A percentile compares a stretch with the other conserved stretches of the same genome.
Conservation (phyloP, 2,888 invertebrate genomes). For the Hypena proboscidalis region DNA sequence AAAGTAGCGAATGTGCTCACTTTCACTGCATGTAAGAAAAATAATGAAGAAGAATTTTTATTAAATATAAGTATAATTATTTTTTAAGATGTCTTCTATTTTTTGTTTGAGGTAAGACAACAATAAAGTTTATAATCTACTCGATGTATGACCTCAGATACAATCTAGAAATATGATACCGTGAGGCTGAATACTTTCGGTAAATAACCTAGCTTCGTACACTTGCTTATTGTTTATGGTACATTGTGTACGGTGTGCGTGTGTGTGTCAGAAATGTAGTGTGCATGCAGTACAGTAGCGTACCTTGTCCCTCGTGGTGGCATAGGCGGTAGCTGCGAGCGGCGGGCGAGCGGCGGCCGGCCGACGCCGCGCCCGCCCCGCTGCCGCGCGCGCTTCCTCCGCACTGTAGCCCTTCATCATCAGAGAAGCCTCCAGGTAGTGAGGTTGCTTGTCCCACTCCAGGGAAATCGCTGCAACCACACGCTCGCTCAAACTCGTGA, state of each 20-base stretch:
- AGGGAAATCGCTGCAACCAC: constrained; percentile 80
- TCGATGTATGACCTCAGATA: too few species aligned
- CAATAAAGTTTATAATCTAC: too few species aligned
- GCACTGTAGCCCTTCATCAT: constrained; percentile 90
- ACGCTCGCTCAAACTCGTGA: too few species aligned
- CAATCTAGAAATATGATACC: too few species aligned
- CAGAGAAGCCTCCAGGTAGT: constrained; percentile 93
- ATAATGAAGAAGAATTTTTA: too few species aligned
- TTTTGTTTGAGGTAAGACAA: too few species aligned
- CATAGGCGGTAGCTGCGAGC: constrained; percentile 82
- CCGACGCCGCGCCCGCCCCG: constrained; percentile 52
- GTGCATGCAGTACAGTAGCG: not conserved
- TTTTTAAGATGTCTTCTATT: too few species aligned
- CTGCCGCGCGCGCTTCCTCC: constrained; percentile 80
- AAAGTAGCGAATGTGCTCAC: too few species aligned
- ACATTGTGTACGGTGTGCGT: not conserved
- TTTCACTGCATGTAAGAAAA: too few species aligned
- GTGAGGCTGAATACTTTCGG: too few species aligned
- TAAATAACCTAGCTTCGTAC: not conserved
- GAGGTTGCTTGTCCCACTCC: constrained; percentile 86
- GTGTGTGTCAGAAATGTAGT: too few species aligned
- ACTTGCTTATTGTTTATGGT: not conserved
- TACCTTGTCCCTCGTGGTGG: constrained; percentile 81
- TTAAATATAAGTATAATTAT: too few species aligned
- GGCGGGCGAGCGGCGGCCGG: constrained; percentile 66